A percentile compares a stretch with the other conserved stretches of the same genome.
Conservation (phyloP, 2,797 vertebrate species). For the Molothrus aeneus region DNA sequence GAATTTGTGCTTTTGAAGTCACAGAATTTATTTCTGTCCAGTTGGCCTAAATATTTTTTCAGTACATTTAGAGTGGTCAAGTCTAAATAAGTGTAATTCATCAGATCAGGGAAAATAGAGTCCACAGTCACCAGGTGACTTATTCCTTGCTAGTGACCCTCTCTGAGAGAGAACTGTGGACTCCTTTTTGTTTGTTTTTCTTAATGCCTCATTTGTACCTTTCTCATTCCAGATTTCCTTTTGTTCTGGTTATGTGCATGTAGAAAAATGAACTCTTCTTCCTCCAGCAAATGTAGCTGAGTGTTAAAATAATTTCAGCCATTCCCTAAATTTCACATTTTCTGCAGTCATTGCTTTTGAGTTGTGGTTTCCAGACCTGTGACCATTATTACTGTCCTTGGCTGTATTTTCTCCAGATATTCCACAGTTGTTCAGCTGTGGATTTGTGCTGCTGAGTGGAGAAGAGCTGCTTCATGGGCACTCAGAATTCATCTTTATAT, state of each 20-base stretch:
- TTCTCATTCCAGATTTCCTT: background rate
- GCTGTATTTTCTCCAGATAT: background rate
- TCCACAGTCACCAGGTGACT: background rate
- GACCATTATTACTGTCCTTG: background rate
- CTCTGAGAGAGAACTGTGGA: background rate
- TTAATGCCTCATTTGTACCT: background rate
- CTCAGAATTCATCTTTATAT: background rate
- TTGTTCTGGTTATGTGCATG: background rate
- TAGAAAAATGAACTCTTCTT: background rate
- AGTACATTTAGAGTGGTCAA: background rate
- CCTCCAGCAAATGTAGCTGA: background rate
- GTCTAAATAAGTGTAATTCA: background rate
- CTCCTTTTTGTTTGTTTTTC: background rate
- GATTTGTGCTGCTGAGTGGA: background rate
- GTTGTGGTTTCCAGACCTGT: background rate
- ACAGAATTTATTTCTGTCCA: background rate
- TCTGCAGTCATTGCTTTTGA: background rate
- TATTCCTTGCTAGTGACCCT: background rate
- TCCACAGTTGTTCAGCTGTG: background rate
- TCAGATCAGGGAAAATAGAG: background rate
- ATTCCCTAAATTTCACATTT: background rate
- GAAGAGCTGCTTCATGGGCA: background rate
- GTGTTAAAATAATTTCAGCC: background rate
- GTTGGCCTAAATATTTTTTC: background rate
- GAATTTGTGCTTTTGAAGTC: background rate